Percentiles rank a stretch among this genome's conserved stretches.
Evolutionary conservation across 1,140 invertebrate species (phyloP).

Genomic region (Neodiprion lecontei): DNA sequence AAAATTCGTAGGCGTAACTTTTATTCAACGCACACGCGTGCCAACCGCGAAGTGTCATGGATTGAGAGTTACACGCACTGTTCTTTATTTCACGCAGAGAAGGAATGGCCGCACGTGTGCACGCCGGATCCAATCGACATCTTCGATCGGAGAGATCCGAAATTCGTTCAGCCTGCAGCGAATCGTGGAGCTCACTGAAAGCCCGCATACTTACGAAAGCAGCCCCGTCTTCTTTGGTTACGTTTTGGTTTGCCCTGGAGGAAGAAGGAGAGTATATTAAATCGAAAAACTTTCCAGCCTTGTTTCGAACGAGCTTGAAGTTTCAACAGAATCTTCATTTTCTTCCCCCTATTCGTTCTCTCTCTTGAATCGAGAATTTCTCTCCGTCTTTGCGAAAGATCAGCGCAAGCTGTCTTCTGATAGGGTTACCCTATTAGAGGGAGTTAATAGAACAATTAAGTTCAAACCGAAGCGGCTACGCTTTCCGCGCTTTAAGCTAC

Average conservation of each 20-base stretch:
- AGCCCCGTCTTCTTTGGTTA: not conserved
- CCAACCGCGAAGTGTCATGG: no score
- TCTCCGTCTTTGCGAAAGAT: not conserved
- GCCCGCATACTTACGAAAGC: not conserved
- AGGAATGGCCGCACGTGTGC: not conserved
- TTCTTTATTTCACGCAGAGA: not conserved
- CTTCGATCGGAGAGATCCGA: not conserved
- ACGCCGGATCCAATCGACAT: not conserved
- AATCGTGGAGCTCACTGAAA: not conserved
- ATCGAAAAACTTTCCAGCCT: not conserved
- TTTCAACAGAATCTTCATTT: no score
- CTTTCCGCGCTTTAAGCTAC: no score
- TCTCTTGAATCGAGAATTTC: slow-evolving; percentile 2
- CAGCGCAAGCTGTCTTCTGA: not conserved
- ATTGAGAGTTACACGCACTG: no score
- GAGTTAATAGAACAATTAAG: not conserved
- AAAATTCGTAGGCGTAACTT: no score
- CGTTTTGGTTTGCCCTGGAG: not conserved
- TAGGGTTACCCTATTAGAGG: not conserved
- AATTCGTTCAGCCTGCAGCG: not conserved
- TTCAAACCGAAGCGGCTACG: not conserved
- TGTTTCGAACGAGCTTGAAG: not conserved
- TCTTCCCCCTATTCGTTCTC: not conserved
- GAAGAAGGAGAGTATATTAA: not conserved
- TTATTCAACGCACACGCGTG: no score